These are phyloP conservation scores for Triplophysa siluroides DNA, from an alignment of 2,113 vertebrate genomes.

Conservation along the genomic window DNA sequence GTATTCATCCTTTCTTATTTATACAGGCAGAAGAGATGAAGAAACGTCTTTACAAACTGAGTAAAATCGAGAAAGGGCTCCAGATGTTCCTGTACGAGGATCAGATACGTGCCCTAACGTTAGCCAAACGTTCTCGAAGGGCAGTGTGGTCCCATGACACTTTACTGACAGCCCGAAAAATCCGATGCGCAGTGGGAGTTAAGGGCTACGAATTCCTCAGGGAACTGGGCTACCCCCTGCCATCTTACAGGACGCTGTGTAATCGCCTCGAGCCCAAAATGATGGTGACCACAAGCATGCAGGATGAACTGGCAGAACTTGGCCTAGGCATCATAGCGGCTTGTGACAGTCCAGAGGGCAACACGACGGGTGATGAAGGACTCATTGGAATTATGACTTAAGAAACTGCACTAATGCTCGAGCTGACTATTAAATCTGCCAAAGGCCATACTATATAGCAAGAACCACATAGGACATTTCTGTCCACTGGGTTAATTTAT, in stretches of 20 bases:
- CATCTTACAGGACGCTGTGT: slow-evolving; percentile 79
- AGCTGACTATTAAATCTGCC: slow-evolving; percentile 6
- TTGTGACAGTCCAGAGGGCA: slow-evolving; percentile 69
- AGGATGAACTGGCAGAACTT: slow-evolving; percentile 75
- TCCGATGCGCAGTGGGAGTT: slow-evolving; percentile 73
- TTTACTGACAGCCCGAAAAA: slow-evolving; percentile 74
- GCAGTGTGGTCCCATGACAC: slow-evolving; percentile 80
- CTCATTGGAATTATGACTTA: slow-evolving; percentile 74
- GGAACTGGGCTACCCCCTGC: slow-evolving; percentile 78
- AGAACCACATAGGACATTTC: not conserved
- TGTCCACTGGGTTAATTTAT: not conserved
- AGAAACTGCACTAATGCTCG: slow-evolving; percentile 26
- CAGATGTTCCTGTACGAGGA: slow-evolving; percentile 79
- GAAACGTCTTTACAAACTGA: slow-evolving; percentile 75
- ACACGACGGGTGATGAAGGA: slow-evolving; percentile 67
- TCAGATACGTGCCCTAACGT: slow-evolving; percentile 76
- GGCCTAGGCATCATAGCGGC: slow-evolving; percentile 73
- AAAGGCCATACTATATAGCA: not conserved
- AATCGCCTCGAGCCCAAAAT: slow-evolving; percentile 79
- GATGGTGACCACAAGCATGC: slow-evolving; percentile 73
- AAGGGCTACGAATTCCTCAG: slow-evolving; percentile 79
- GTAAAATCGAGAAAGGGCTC: slow-evolving; percentile 76
- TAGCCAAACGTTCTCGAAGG: slow-evolving; percentile 75
- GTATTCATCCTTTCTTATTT: not conserved
- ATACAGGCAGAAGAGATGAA: slow-evolving; percentile 79